A percentile compares a stretch with the other conserved stretches of the same genome.
Conservation (phyloP, 2,797 vertebrate genomes). For the Tinamus major region DNA sequence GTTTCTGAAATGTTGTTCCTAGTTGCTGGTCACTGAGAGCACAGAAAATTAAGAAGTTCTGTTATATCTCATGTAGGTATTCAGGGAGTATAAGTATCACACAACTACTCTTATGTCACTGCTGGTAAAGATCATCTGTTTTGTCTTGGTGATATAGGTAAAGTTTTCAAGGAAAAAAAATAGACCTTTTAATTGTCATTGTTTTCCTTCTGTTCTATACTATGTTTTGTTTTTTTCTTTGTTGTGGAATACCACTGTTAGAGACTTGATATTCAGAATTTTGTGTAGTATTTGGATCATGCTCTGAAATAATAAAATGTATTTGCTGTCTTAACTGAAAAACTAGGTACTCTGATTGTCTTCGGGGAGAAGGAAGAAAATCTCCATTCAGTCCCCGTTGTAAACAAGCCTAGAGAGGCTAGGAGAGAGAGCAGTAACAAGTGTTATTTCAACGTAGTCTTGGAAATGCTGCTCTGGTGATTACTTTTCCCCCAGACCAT, state of each 20-base stretch:
- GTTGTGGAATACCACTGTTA: neutral
- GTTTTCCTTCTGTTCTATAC: neutral
- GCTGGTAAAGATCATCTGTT: neutral
- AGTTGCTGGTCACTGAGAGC: neutral
- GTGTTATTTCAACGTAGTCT: neutral
- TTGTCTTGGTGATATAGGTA: neutral
- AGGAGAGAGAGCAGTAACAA: neutral
- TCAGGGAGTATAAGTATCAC: neutral
- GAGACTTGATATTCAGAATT: neutral
- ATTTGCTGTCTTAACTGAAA: neutral
- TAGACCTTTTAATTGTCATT: fast-evolving
- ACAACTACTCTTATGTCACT: neutral
- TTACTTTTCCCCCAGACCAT: neutral
- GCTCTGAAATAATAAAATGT: neutral
- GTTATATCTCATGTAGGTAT: neutral
- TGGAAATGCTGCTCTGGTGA: neutral
- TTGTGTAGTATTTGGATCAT: neutral
- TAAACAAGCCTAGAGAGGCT: slow-evolving; percentile 11
- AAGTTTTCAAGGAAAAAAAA: neutral
- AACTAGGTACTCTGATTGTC: neutral
- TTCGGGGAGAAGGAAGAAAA: neutral
- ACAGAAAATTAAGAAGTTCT: neutral
- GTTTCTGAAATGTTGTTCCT: neutral
- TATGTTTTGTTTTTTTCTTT: neutral
- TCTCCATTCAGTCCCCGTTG: neutral